phyloP scores from a whole-genome alignment of 30 jellyfish, hydroid and myxozoan genomes.

The Rhopilema esculentum region DNA sequence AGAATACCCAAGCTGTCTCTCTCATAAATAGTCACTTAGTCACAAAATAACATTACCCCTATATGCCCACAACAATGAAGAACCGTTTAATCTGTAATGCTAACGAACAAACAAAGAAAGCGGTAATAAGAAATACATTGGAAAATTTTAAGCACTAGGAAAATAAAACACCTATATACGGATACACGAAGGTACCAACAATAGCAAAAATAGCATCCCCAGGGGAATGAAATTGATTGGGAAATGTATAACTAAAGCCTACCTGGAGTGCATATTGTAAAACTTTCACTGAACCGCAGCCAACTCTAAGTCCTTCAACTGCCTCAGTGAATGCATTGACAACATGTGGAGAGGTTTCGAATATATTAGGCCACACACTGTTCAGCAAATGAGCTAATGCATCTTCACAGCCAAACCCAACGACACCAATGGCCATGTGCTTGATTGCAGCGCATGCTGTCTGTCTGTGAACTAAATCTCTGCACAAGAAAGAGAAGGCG shows the following conservation, averaged over 20 bases:
- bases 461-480: conserved; percentile 99
- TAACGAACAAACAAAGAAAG: no score
- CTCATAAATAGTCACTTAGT: no score
- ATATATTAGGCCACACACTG: conserved; percentile 97
- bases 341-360: conserved; percentile 99
- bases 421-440: conserved; percentile 99
- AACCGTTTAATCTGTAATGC: no score
- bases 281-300: conserved; percentile 88
- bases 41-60: no score
- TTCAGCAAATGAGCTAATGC: conserved; percentile 92
- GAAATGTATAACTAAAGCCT: not conserved
- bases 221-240: no score
- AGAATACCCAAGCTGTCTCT: no score
- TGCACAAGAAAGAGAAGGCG: conserved; percentile 2
- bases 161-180: no score
- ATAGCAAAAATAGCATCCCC: not conserved
- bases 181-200: no score
- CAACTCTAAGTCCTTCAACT: conserved; percentile 96
- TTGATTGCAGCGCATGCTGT: conserved; percentile 99
- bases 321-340: conserved; percentile 99
- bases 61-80: no score
- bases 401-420: conserved; percentile 99
- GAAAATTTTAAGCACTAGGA: no score
- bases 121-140: no score
- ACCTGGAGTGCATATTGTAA: conserved; percentile 96